Conservation (phyloP, 2,113 vertebrate genomes). For the Anthoscopus minutus region DNA sequence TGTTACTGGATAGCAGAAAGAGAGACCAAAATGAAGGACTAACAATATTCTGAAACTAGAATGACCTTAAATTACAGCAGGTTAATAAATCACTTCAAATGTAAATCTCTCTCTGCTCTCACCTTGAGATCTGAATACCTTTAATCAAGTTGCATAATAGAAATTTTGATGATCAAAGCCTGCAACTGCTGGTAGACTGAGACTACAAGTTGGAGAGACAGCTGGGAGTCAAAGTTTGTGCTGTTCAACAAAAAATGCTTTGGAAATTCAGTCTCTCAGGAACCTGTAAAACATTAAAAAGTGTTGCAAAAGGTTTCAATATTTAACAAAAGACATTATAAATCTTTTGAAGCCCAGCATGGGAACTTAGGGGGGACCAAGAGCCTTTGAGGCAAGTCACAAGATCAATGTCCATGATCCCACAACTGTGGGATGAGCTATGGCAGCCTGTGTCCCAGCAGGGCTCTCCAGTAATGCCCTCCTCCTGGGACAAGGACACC, state of each 20-base stretch:
- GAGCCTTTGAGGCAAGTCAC: background rate
- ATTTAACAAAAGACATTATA: background rate
- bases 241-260: slow-evolving; percentile 9
- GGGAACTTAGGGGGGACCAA: background rate
- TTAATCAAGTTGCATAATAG: slow-evolving; percentile 39
- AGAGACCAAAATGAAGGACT: background rate
- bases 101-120: slow-evolving; percentile 29
- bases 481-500: background rate
- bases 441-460: background rate
- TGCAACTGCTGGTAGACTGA: background rate
- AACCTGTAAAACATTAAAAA: background rate
- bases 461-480: accelerated
- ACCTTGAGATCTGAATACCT: slow-evolving; percentile 38
- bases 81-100: slow-evolving; percentile 58
- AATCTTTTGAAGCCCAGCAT: background rate
- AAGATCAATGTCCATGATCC: accelerated
- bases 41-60: slow-evolving; percentile 3
- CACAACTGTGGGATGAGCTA: background rate
- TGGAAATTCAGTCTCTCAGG: background rate
- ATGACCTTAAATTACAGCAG: slow-evolving; percentile 33
- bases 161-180: slow-evolving; percentile 31
- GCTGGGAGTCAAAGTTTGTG: background rate
- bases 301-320: background rate
- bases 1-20: background rate
- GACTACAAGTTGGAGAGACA: slow-evolving; percentile 9